Evolutionary conservation across 2,797 vertebrate species (phyloP).

Genomic region (Argentina silus): DNA sequence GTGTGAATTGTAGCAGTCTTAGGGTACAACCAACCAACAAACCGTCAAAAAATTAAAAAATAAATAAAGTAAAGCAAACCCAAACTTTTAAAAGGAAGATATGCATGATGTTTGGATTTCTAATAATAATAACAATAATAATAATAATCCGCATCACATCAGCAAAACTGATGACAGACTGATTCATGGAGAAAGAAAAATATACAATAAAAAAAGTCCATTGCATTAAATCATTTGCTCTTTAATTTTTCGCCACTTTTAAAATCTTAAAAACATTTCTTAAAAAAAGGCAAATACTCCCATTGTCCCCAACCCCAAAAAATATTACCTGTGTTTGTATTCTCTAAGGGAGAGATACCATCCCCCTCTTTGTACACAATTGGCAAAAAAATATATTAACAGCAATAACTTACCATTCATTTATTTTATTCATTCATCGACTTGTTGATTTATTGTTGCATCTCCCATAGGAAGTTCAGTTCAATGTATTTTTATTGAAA

Average conservation of each 20-base stretch:
- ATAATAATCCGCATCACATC: constrained; percentile 72
- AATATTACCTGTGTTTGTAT: constrained; percentile 75
- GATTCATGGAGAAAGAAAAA: constrained; percentile 74
- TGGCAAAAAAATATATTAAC: constrained; percentile 82
- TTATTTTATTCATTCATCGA: constrained; percentile 77
- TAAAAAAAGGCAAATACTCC: constrained; percentile 79
- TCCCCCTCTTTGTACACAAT: constrained; percentile 75
- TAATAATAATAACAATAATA: constrained; percentile 60
- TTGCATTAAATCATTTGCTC: constrained; percentile 83
- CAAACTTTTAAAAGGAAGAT: constrained; percentile 72
- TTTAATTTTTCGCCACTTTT: constrained; percentile 72
- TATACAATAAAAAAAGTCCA: constrained; percentile 88
- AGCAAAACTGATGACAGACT: constrained; percentile 77
- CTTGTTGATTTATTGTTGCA: constrained; percentile 76
- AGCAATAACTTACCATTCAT: constrained; percentile 83
- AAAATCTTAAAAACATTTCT: constrained; percentile 81
- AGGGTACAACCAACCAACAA: constrained; percentile 53
- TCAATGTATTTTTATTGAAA: constrained; percentile 83
- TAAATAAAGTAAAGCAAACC: constrained; percentile 76
- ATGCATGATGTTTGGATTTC: constrained; percentile 74
- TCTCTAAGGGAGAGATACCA: constrained; percentile 65
- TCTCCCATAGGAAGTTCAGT: constrained; percentile 85
- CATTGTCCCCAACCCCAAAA: constrained; percentile 62
- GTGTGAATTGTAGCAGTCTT: constrained; percentile 76
- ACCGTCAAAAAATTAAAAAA: constrained; percentile 52